Conservation (phyloP, 2,113 vertebrate genomes). For the Macquaria ambigua region DNA sequence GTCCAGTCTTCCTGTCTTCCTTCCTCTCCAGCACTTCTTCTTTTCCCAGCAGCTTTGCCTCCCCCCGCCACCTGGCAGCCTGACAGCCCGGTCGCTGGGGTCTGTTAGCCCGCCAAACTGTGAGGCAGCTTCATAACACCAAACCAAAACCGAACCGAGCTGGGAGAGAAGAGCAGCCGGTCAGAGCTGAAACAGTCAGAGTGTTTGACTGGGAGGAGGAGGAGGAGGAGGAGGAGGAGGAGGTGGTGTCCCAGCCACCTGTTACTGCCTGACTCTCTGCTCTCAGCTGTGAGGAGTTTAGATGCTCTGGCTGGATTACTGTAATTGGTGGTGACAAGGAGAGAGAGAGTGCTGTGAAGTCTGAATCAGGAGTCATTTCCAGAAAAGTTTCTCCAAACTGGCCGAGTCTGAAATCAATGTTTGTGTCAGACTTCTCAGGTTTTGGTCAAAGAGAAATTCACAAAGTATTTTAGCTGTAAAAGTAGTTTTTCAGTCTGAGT, state of each 20-base stretch:
- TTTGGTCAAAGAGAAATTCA: too few relatives aligned
- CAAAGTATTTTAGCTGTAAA: too few relatives aligned
- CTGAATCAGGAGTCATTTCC: too few relatives aligned
- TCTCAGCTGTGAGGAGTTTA: slow-evolving; percentile 69
- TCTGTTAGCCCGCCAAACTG: slow-evolving; percentile 14
- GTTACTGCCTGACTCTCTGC: slow-evolving; percentile 58
- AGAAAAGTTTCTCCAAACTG: too few relatives aligned
- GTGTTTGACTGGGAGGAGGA: neutral
- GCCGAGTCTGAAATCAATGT: too few relatives aligned
- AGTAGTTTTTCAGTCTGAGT: too few relatives aligned
- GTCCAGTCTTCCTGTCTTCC: neutral
- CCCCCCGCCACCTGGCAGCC: slow-evolving; percentile 3
- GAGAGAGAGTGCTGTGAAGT: neutral
- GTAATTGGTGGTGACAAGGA: slow-evolving; percentile 41
- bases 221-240: slow-evolving; percentile 25
- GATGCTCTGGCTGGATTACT: slow-evolving; percentile 60
- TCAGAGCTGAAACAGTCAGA: neutral
- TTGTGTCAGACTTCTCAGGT: too few relatives aligned
- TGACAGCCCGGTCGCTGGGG: slow-evolving; percentile 29
- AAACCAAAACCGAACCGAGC: neutral
- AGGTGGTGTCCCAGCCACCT: slow-evolving; percentile 58
- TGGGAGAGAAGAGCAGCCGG: neutral
- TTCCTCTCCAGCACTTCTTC: neutral
- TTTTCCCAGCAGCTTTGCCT: slow-evolving; percentile 26
- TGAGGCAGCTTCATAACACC: slow-evolving; percentile 30